Evolutionary conservation across 2,888 invertebrate species (phyloP).

Genomic region (Clusia tigrina): DNA sequence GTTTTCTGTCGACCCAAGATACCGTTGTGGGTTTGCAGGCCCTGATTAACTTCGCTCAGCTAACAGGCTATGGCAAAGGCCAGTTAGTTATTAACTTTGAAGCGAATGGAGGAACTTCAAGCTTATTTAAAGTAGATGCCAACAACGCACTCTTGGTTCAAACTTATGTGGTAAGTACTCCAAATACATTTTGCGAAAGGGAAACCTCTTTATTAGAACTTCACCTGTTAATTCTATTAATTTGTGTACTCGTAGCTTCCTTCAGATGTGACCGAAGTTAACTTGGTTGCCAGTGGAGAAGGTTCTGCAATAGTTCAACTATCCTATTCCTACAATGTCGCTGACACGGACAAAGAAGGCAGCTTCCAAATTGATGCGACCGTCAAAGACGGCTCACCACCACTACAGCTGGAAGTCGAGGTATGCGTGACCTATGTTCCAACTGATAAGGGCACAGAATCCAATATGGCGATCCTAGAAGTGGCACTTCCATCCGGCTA

Average conservation of each 20-base stretch:
- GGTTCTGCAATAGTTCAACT: conserved; percentile 83
- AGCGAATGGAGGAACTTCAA: conserved; percentile 36
- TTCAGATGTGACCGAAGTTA: conserved; percentile 69
- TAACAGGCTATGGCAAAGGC: conserved; percentile 64
- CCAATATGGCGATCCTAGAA: conserved; percentile 91
- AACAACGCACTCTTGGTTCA: conserved; percentile 85
- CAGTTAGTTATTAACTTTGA: conserved; percentile 50
- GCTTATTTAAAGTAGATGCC: conserved; percentile 68
- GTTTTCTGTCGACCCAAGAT: conserved; percentile 81
- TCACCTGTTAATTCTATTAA: too few relatives aligned
- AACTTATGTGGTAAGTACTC: conserved; percentile 73
- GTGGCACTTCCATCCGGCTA: conserved; percentile 92
- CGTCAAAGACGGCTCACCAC: conserved; percentile 81
- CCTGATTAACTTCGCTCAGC: conserved; percentile 72
- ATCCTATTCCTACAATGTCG: conserved; percentile 81
- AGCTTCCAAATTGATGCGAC: conserved; percentile 86
- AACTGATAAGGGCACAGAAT: conserved; percentile 62
- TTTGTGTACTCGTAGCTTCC: conserved; percentile 52
- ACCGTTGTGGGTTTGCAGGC: conserved; percentile 80
- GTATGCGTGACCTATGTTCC: conserved; percentile 76
- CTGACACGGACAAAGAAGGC: conserved; percentile 88
- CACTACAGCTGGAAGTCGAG: conserved; percentile 80
- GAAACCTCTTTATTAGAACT: background rate
- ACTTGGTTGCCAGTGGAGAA: conserved; percentile 79
- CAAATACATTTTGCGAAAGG: too few relatives aligned